A percentile compares a stretch with the other conserved stretches of the same genome.
Evolutionary conservation across 2,113 vertebrate species (phyloP).

Genomic region (Myrmecobius fasciatus): DNA sequence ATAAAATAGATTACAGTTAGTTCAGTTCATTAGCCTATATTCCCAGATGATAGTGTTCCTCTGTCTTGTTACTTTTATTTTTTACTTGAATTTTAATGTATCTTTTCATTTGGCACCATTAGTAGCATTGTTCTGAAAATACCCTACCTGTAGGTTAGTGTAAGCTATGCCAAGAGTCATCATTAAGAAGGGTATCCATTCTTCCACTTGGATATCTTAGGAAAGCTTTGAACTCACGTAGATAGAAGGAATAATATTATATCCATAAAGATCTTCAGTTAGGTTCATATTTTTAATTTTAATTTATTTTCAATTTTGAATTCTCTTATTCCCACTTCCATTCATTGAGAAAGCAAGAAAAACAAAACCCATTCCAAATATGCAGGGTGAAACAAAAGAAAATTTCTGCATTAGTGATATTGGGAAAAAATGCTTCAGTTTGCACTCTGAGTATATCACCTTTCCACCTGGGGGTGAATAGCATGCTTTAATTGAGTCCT

Average conservation of each 20-base stretch:
- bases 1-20: too few species aligned
- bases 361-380: neutral
- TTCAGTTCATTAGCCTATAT: neutral
- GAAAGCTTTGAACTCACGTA: neutral
- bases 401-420: neutral
- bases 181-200: neutral
- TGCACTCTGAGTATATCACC: neutral
- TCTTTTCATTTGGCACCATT: neutral
- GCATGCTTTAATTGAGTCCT: neutral
- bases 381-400: neutral
- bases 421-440: neutral
- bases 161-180: neutral
- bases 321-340: neutral
- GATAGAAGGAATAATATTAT: neutral
- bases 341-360: neutral
- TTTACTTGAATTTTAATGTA: neutral
- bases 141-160: neutral
- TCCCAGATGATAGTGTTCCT: neutral
- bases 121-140: neutral
- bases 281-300: neutral
- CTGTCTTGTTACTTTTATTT: neutral
- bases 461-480: neutral
- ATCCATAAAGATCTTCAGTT: neutral
- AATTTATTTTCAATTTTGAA: neutral
- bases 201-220: neutral